These are phyloP conservation scores for Drosophila melanica DNA, from an alignment of 1,140 invertebrate species.

Conservation along the genomic window DNA sequence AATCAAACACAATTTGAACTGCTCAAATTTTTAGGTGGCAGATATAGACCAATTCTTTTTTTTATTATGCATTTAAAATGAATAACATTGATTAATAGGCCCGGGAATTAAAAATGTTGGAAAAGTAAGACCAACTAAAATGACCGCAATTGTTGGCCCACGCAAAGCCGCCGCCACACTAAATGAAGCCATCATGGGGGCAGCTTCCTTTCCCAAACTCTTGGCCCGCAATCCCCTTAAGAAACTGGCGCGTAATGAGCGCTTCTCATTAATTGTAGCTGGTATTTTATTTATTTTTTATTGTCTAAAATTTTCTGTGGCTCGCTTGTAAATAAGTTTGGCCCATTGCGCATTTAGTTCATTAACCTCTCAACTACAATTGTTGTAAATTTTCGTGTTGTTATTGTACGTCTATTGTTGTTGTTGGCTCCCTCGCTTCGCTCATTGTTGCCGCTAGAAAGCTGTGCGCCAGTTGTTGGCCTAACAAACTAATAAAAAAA, in stretches of 20 bases:
- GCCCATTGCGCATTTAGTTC: constrained; percentile 78
- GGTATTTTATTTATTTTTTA: constrained; percentile 22
- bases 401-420: constrained; percentile 30
- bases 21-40: constrained; percentile 2
- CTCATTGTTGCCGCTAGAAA: constrained; percentile 67
- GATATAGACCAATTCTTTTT: constrained; percentile 13
- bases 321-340: constrained; percentile 68
- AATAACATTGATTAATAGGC: constrained; percentile 34
- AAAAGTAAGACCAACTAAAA: constrained; percentile 27
- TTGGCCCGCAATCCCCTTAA: constrained; percentile 43
- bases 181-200: constrained; percentile 60
- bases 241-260: constrained; percentile 64
- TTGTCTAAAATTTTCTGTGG: constrained; percentile 41
- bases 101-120: constrained; percentile 26
- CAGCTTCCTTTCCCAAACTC: neutral
- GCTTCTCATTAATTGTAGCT: constrained; percentile 64
- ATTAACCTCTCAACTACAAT: constrained; percentile 79
- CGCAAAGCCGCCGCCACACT: constrained; percentile 30
- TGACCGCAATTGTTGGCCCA: constrained; percentile 40
- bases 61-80: neutral
- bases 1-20: constrained; percentile 62
- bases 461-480: constrained; percentile 47
- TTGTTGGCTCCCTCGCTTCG: constrained; percentile 26
- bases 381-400: constrained; percentile 72
- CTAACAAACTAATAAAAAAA: constrained; percentile 69